Conservation (phyloP, 2,797 vertebrate species). For the Hipposideros larvatus region DNA sequence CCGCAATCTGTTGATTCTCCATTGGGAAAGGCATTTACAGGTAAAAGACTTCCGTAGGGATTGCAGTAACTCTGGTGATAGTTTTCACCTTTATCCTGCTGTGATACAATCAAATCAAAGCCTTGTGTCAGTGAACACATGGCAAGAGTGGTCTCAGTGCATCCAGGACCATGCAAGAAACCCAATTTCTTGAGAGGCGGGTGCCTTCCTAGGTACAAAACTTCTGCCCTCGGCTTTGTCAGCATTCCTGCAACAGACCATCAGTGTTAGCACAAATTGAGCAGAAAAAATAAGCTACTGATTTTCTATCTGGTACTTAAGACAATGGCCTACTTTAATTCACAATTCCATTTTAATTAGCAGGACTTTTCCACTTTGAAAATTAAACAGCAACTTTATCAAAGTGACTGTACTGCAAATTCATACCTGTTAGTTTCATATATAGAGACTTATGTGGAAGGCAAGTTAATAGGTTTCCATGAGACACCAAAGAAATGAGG, state of each 20-base stretch:
- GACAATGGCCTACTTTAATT: constrained; percentile 49
- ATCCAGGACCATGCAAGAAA: not conserved
- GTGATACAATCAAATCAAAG: not conserved
- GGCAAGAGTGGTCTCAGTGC: not conserved
- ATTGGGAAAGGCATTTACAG: constrained; percentile 78
- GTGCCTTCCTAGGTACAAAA: not conserved
- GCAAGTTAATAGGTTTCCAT: constrained; percentile 59
- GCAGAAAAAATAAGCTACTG: constrained; percentile 41
- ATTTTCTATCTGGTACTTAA: constrained; percentile 53
- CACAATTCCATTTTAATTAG: constrained; percentile 56
- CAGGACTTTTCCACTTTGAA: constrained; percentile 65
- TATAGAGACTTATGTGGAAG: constrained; percentile 71
- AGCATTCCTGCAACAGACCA: not conserved
- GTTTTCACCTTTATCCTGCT: constrained; percentile 32
- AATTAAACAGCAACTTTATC: constrained; percentile 46
- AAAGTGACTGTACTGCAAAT: constrained; percentile 23
- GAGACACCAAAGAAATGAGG: constrained; percentile 77
- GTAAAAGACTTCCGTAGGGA: constrained; percentile 80
- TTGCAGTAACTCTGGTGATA: constrained; percentile 20
- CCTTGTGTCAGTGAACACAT: not conserved
- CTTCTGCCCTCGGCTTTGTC: not conserved
- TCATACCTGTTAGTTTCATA: constrained; percentile 40
- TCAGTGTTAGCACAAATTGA: constrained; percentile 66
- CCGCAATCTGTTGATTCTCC: constrained; percentile 71
- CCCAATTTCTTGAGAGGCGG: constrained; percentile 10